Base-by-base conservation (phyloP, 1,140 invertebrate genomes). In the Nixonia krombeini region DNA sequence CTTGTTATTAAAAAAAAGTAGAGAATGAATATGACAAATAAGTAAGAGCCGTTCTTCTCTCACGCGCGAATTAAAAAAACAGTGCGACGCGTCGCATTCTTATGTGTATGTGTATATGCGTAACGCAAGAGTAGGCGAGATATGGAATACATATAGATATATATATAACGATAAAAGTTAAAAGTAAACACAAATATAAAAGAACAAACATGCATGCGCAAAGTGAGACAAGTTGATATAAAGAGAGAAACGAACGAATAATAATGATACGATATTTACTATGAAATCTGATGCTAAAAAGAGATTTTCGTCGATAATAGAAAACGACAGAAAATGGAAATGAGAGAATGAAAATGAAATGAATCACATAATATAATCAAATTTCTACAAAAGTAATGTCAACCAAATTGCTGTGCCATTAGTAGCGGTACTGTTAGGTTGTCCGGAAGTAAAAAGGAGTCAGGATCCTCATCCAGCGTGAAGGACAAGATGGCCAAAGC, bases 401-500 rank as follows among this genome's bases (percentile, higher is more conserved):
- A 73, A 69, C 76, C 75, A 72, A 77, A 83, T 81, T 83, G 82
- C 78, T 80, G 78, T 83, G 76, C 79, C 76, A 76, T 80, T 83
- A 82, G 80, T 79, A 81, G 79, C 74, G 81, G 79, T 80, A 79
- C 80, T 73, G 73, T 74, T 82, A 83, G 81, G 77, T 78, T 82
- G 71, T 76, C 81, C 74, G 80, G 81, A 78, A 83, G 82, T 83
- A 84, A 84, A 83, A 84, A 84, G 81, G 82, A 84, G 53, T 70
- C 80, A 41, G 79, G 74, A 71, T 74, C 79, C 13, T 70, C 78
- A 38, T 70, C 79, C 70, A 84, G 77, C 72, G 75, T 83, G 73
- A 84, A 84, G 78, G 82, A 84, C 79, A 84, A 83, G 80, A 80
- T 84, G 78, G 81, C 82, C 74, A 85, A 85, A 72, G 81, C 80